A percentile compares a stretch with the other conserved stretches of the same genome.
Evolutionary conservation across 2,888 invertebrate species (phyloP).

Genomic region (Drosophila greeni): DNA sequence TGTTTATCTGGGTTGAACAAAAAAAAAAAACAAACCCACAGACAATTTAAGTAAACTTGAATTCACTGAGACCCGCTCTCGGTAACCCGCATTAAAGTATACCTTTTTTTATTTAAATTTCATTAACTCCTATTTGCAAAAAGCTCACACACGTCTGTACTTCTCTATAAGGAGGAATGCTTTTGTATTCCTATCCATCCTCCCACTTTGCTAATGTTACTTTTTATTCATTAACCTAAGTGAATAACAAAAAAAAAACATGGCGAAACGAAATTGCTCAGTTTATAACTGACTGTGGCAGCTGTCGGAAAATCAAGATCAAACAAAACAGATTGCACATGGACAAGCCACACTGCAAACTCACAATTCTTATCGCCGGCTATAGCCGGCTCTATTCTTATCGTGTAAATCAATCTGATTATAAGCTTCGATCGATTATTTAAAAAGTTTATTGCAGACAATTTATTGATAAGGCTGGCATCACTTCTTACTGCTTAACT

Average conservation of each 20-base stretch:
- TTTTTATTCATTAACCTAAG: constrained; percentile 52
- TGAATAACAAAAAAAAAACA: constrained; percentile 22
- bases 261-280: constrained; percentile 27
- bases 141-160: constrained; percentile 48
- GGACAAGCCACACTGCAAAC: background rate
- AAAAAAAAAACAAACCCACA: background rate
- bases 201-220: constrained; percentile 6
- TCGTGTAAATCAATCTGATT: constrained; percentile 16
- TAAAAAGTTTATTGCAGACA: constrained; percentile 11
- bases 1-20: background rate
- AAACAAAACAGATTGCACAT: background rate
- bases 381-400: constrained; percentile 9
- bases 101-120: background rate
- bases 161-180: background rate
- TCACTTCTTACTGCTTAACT: background rate
- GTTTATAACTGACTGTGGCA: constrained; percentile 44
- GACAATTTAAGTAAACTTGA: background rate
- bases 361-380: constrained; percentile 17
- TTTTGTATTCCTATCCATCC: constrained; percentile 4
- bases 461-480: constrained; percentile 4
- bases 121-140: constrained; percentile 42
- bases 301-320: constrained; percentile 14
- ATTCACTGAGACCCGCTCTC: background rate
- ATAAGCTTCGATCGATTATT: constrained; percentile 1
- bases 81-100: background rate